Conservation (phyloP, 2,888 invertebrate species). For the Drosophila infuscata region DNA sequence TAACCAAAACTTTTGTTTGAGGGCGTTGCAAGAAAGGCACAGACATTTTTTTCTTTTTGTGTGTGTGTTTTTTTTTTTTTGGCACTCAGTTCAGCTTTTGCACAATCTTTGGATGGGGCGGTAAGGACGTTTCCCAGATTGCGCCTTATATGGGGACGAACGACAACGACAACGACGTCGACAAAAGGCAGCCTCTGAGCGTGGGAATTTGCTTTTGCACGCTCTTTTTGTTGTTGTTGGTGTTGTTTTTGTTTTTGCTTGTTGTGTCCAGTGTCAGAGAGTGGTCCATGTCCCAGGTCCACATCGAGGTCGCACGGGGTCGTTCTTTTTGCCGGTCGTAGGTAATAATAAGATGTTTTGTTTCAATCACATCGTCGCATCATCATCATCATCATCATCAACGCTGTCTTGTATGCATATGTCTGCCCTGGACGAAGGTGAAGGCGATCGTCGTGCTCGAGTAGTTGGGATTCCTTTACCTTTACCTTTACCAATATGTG, state of each 20-base stretch:
- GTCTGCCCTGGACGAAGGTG: slow-evolving; percentile 38
- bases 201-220: slow-evolving; percentile 76
- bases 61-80: slow-evolving; percentile 34
- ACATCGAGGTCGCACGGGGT: slow-evolving; percentile 77
- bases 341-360: slow-evolving; percentile 81
- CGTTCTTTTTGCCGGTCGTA: slow-evolving; percentile 63
- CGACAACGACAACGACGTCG: slow-evolving; percentile 49
- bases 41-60: slow-evolving; percentile 32
- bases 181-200: slow-evolving; percentile 73
- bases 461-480: slow-evolving; percentile 28
- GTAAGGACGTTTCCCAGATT: slow-evolving; percentile 72
- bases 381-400: slow-evolving; percentile 51
- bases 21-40: slow-evolving; percentile 58
- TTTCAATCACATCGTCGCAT: slow-evolving; percentile 80
- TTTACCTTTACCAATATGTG: slow-evolving; percentile 10
- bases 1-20: slow-evolving; percentile 39
- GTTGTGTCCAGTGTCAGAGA: slow-evolving; percentile 35
- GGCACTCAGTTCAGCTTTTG: slow-evolving; percentile 47
- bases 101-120: slow-evolving; percentile 58
- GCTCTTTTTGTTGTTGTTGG: slow-evolving; percentile 53
- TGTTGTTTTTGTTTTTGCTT: slow-evolving; percentile 20
- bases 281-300: slow-evolving; percentile 45
- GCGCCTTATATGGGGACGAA: slow-evolving; percentile 70
- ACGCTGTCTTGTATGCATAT: slow-evolving; percentile 42
- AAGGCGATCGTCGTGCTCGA: slow-evolving; percentile 45